phyloP scores from a whole-genome alignment of 2,113 vertebrate species.

The Zapus hudsonius region DNA sequence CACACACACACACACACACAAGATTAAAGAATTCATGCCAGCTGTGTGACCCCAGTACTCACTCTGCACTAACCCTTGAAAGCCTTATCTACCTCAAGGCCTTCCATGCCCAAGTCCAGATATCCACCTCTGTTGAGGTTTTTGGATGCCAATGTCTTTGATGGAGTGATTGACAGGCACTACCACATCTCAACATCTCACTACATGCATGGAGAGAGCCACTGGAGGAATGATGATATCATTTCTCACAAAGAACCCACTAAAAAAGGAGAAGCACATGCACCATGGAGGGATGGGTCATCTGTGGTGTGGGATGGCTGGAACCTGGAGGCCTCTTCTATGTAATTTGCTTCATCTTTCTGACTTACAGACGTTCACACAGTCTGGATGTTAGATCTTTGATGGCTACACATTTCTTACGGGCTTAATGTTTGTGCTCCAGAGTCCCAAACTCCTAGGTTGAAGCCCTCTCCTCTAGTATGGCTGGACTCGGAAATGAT shows the following conservation, averaged over 20 bases:
- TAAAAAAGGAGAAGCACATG: too few relatives aligned
- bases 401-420: too few relatives aligned
- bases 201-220: neutral
- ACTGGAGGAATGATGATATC: too few relatives aligned
- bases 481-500: neutral
- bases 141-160: rapidly evolving
- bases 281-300: too few relatives aligned
- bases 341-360: neutral
- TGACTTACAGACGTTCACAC: neutral
- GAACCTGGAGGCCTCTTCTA: neutral
- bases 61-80: too few relatives aligned
- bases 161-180: too few relatives aligned
- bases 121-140: neutral
- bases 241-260: too few relatives aligned
- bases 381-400: neutral
- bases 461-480: neutral
- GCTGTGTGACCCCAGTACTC: too few relatives aligned
- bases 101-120: rapidly evolving
- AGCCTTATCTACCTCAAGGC: too few relatives aligned
- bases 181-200: rapidly evolving
- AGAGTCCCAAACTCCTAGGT: neutral
- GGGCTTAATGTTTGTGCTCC: neutral
- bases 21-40: neutral
- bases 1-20: too few relatives aligned
- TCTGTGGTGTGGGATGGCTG: neutral